Evolutionary conservation across 2,113 vertebrate genomes (phyloP).

Genomic region (Trichechus manatus): DNA sequence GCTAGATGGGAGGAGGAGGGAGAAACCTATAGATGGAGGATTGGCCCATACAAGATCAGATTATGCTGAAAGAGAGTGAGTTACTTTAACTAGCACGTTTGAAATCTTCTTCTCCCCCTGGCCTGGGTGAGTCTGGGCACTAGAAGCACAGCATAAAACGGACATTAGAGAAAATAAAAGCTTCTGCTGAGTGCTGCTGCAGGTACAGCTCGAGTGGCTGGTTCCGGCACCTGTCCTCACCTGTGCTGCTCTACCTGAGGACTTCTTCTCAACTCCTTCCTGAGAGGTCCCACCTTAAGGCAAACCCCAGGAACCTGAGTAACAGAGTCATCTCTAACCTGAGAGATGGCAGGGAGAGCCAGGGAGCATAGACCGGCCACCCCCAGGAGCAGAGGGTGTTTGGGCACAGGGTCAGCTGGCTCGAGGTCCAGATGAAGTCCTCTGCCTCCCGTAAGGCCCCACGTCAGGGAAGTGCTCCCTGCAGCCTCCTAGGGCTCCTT

Average conservation of each 20-base stretch:
- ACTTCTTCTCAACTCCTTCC: background rate
- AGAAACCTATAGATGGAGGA: background rate
- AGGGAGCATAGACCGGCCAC: too few relatives aligned
- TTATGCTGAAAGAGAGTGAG: background rate
- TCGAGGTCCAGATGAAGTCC: background rate
- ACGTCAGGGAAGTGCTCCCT: background rate
- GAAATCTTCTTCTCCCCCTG: background rate
- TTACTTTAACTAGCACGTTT: background rate
- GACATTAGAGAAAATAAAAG: background rate
- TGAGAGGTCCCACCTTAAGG: background rate
- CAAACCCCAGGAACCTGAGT: background rate
- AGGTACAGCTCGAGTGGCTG: fast-evolving
- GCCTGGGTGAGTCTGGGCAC: background rate
- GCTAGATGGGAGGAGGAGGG: background rate
- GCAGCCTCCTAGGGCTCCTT: background rate
- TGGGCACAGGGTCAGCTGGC: fast-evolving
- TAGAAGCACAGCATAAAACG: background rate
- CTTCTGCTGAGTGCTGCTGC: fast-evolving
- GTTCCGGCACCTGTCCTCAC: background rate
- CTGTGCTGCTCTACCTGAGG: background rate
- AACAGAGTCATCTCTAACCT: background rate
- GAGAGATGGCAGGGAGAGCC: background rate
- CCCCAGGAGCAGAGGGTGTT: fast-evolving
- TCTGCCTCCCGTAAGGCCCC: too few relatives aligned
- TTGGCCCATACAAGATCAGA: background rate